Percentiles rank a stretch among this genome's conserved stretches.
Evolutionary conservation across 2,888 invertebrate genomes (phyloP).

Genomic region (Drosophila neutralis): DNA sequence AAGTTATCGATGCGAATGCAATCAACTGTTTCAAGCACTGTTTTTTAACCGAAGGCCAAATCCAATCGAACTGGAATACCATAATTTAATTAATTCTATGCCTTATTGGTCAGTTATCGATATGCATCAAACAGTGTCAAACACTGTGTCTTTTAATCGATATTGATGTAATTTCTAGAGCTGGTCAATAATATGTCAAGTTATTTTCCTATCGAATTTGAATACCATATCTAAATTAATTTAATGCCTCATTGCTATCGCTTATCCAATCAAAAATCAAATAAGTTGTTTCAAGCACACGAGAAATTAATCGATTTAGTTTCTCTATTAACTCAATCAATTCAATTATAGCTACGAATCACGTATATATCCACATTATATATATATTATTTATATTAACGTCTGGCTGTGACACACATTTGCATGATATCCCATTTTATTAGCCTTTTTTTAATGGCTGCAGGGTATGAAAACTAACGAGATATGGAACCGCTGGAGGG

Average conservation of each 20-base stretch:
- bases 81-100: too few relatives aligned
- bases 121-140: too few relatives aligned
- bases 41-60: not conserved
- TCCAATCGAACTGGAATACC: too few relatives aligned
- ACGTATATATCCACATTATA: not conserved
- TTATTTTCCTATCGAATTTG: not conserved
- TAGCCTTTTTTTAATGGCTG: not conserved
- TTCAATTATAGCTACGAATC: not conserved
- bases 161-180: not conserved
- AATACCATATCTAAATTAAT: not conserved
- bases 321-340: not conserved
- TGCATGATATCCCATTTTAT: not conserved
- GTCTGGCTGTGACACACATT: not conserved
- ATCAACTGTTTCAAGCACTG: not conserved
- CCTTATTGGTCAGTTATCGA: too few relatives aligned
- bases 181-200: not conserved
- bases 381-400: too few relatives aligned
- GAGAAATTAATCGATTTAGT: not conserved
- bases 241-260: not conserved
- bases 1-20: not conserved
- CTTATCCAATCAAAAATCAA: not conserved
- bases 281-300: not conserved
- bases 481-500: slow-evolving; percentile 53
- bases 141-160: not conserved
- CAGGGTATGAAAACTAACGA: slow-evolving; percentile 44